phyloP scores from a whole-genome alignment of 2,113 vertebrate genomes.

The Seriola dumerili region DNA sequence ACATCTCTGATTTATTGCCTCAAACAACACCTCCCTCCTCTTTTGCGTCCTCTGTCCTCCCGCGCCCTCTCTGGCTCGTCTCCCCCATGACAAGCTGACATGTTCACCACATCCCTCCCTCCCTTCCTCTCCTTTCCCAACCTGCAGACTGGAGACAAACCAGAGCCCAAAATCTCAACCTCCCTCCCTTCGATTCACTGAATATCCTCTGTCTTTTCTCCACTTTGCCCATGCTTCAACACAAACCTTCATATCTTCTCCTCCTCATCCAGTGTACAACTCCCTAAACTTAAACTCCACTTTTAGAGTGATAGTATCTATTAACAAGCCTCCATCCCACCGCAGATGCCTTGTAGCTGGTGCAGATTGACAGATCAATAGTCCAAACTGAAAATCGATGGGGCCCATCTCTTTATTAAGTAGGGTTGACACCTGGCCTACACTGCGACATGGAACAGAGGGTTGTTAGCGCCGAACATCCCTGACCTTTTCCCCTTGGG shows the following conservation, averaged over 20 bases:
- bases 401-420: slow-evolving; percentile 66
- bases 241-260: slow-evolving; percentile 15
- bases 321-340: slow-evolving; percentile 47
- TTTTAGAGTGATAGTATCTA: slow-evolving; percentile 47
- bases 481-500: slow-evolving; percentile 33
- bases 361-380: slow-evolving; percentile 66
- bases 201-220: slow-evolving; percentile 4
- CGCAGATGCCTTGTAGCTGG: slow-evolving; percentile 9
- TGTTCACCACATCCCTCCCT: not conserved
- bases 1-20: slow-evolving; percentile 60
- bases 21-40: slow-evolving; percentile 41
- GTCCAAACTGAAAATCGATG: slow-evolving; percentile 73
- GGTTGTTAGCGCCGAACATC: slow-evolving; percentile 36
- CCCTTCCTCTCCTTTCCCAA: slow-evolving; percentile 4
- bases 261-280: not conserved
- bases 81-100: slow-evolving; percentile 28
- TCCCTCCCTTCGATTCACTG: not conserved
- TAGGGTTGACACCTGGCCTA: slow-evolving; percentile 42
- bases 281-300: slow-evolving; percentile 16
- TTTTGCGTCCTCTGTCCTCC: slow-evolving; percentile 16
- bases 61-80: slow-evolving; percentile 38
- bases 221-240: not conserved
- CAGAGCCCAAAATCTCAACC: slow-evolving; percentile 11
- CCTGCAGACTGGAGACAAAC: slow-evolving; percentile 36
- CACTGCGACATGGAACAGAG: slow-evolving; percentile 3